These are phyloP conservation scores for Drosophila parthenogenetica DNA, from an alignment of 2,888 invertebrate genomes.

Conservation along the genomic window DNA sequence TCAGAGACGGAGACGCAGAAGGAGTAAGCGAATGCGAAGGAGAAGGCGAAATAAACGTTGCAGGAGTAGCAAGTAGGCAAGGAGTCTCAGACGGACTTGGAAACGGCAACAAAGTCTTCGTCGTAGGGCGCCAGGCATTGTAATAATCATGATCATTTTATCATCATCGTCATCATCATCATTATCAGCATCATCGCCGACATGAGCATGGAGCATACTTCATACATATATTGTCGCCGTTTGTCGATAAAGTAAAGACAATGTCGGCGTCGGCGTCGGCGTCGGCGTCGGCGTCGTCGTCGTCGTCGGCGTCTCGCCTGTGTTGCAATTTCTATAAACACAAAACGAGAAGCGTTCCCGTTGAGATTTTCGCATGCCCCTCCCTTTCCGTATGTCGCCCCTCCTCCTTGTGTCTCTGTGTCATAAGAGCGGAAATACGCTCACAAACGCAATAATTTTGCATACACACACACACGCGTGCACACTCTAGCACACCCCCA, in stretches of 20 bases:
- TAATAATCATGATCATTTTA: conserved; percentile 52
- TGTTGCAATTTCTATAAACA: conserved; percentile 64
- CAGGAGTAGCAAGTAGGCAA: too few relatives aligned
- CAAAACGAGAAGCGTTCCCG: conserved; percentile 47
- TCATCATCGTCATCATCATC: conserved; percentile 23
- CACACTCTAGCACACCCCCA: background rate
- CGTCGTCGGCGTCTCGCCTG: conserved; percentile 32
- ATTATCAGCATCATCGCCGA: conserved; percentile 14
- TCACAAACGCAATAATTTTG: conserved; percentile 67
- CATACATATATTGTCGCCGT: conserved; percentile 42
- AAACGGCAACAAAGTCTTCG: conserved; percentile 24
- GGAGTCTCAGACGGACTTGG: background rate
- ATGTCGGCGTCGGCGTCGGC: conserved; percentile 17
- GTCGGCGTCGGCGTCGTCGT: conserved; percentile 13
- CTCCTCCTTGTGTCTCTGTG: conserved; percentile 27
- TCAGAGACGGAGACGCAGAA: conserved; percentile 20
- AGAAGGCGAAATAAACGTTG: background rate
- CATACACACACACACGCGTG: conserved; percentile 30
- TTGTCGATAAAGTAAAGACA: conserved; percentile 61
- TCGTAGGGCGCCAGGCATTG: conserved; percentile 28
- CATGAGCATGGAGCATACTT: conserved; percentile 24
- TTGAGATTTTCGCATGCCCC: conserved; percentile 45
- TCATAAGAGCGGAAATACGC: conserved; percentile 65
- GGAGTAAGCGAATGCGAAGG: background rate
- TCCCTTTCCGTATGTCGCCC: background rate